Evolutionary conservation across 2,113 vertebrate species (phyloP).

Genomic region (Pedetes capensis): DNA sequence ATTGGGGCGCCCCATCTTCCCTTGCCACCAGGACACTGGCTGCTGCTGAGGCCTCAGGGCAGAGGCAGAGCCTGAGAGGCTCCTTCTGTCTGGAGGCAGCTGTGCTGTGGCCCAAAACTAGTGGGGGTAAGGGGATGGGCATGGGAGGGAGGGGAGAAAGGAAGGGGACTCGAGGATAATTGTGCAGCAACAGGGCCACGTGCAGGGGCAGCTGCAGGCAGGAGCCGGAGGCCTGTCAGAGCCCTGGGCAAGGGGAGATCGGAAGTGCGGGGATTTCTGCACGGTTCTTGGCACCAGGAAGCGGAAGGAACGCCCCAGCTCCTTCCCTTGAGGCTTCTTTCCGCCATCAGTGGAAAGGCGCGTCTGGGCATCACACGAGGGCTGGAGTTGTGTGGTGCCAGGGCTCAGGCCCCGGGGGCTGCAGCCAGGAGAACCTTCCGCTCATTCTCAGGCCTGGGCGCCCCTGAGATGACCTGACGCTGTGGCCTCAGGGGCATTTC

Average conservation of each 20-base stretch:
- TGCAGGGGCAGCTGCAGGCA: not conserved
- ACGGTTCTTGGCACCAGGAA: not conserved
- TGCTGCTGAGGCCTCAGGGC: too few species aligned
- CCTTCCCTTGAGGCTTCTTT: not conserved
- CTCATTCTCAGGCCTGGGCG: not conserved
- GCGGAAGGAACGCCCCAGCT: not conserved
- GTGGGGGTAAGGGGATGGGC: too few species aligned
- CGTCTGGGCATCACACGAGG: not conserved
- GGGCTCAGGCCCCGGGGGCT: too few species aligned
- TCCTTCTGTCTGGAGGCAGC: not conserved
- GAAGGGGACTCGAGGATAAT: not conserved
- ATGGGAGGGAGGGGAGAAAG: too few species aligned
- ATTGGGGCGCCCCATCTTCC: too few species aligned
- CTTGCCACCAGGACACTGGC: too few species aligned
- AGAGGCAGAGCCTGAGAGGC: too few species aligned
- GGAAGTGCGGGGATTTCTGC: not conserved
- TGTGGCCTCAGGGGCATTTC: not conserved
- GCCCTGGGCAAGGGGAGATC: not conserved
- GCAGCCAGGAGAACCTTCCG: not conserved
- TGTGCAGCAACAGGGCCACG: too few species aligned
- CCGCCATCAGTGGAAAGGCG: not conserved
- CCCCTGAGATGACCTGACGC: too few species aligned
- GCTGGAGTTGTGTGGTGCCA: not conserved
- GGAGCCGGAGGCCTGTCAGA: not conserved
- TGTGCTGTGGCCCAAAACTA: rapidly evolving